Conservation (phyloP, 1,140 invertebrate genomes). For the Charaxes varanes region DNA sequence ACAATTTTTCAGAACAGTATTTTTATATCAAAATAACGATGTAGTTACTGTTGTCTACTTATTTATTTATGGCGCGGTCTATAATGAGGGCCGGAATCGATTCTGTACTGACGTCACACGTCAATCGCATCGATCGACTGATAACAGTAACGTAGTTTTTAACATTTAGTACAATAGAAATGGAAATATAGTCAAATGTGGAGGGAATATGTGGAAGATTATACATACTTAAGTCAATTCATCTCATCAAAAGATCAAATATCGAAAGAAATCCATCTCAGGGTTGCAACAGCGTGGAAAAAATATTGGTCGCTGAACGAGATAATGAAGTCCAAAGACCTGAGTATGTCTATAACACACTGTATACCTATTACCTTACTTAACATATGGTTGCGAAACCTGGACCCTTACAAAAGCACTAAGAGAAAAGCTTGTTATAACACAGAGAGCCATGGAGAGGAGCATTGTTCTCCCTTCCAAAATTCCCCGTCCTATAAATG, state of each 20-base stretch:
- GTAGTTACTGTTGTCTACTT: constrained; percentile 10
- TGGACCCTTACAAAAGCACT: too few species aligned
- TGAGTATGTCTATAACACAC: constrained; percentile 12
- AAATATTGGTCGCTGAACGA: constrained; percentile 18
- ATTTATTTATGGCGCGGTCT: constrained; percentile 16
- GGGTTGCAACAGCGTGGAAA: constrained; percentile 12
- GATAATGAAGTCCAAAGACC: constrained; percentile 14
- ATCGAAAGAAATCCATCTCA: constrained; percentile 12
- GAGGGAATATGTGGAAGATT: constrained; percentile 14
- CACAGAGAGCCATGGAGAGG: too few species aligned
- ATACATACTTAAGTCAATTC: constrained; percentile 16
- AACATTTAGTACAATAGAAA: too few species aligned
- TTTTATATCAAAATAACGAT: constrained; percentile 4
- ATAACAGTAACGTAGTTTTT: too few species aligned
- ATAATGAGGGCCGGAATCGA: constrained; percentile 20
- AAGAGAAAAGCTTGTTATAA: too few species aligned
- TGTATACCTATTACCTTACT: constrained; percentile 8
- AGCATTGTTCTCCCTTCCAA: too few species aligned
- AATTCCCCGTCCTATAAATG: too few species aligned
- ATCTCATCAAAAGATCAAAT: constrained; percentile 9
- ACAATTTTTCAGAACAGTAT: too few species aligned
- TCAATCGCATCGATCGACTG: constrained; percentile 20
- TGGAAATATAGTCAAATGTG: too few species aligned
- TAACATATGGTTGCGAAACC: constrained; percentile 2
- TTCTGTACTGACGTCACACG: constrained; percentile 16